Percentiles rank a stretch among this genome's conserved stretches.
These are phyloP conservation scores for Nyctibius grandis DNA, from an alignment of 2,797 vertebrate species.

Conservation along the genomic window DNA sequence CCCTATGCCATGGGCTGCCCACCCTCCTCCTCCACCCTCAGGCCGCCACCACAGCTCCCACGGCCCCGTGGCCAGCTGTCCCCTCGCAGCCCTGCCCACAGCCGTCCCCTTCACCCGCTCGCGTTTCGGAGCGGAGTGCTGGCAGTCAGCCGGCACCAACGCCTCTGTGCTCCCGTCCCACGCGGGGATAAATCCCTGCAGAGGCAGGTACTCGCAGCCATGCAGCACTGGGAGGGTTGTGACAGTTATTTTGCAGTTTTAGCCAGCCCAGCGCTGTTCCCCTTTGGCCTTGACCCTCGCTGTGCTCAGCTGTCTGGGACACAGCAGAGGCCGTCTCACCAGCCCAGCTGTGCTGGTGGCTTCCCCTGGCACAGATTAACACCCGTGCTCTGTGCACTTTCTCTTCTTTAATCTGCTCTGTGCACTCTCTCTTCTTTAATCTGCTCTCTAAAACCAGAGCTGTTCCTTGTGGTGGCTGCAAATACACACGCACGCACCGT, in stretches of 20 bases:
- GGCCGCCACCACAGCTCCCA: not conserved
- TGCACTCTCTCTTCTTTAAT: not conserved
- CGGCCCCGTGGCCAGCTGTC: accelerated
- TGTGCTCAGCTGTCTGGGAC: not conserved
- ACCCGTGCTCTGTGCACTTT: not conserved
- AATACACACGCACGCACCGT: accelerated
- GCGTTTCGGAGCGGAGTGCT: accelerated
- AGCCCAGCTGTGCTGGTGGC: not conserved
- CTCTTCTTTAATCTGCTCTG: not conserved
- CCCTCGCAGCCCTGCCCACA: not conserved
- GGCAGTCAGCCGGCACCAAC: accelerated
- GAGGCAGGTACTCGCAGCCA: accelerated
- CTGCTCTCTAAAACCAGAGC: not conserved
- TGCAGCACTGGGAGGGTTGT: accelerated
- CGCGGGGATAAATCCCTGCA: accelerated
- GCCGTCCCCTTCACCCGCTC: not conserved
- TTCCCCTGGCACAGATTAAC: not conserved
- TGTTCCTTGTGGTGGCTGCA: not conserved
- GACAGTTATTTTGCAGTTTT: not conserved
- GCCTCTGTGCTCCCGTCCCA: accelerated
- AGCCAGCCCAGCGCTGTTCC: not conserved
- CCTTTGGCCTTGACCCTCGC: not conserved
- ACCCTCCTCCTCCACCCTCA: not conserved
- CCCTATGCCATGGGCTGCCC: not conserved
- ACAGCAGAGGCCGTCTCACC: not conserved